These are phyloP conservation scores for Caenorhabditis latens DNA, from an alignment of 1,140 invertebrate species.

Conservation along the genomic window DNA sequence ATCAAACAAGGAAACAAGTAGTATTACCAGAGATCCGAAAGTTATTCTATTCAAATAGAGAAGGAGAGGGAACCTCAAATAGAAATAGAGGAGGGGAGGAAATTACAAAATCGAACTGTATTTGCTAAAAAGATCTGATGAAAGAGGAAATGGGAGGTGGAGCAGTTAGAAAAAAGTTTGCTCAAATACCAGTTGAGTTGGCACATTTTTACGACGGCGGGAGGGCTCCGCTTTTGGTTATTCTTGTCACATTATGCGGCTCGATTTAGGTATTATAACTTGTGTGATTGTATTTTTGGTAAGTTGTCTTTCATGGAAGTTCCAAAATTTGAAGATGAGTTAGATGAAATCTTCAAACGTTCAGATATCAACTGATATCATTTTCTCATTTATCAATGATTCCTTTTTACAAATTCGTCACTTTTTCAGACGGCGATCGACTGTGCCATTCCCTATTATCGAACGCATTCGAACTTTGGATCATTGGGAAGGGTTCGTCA, in stretches of 20 bases:
- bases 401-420: background rate
- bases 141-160: conserved; percentile 12
- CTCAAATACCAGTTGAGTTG: conserved; percentile 54
- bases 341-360: background rate
- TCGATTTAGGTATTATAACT: conserved; percentile 30
- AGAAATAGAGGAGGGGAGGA: background rate
- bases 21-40: background rate
- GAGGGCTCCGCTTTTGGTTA: conserved; percentile 12
- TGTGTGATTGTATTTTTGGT: background rate
- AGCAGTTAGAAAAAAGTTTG: conserved; percentile 55
- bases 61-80: conserved; percentile 35
- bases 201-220: conserved; percentile 2
- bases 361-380: background rate
- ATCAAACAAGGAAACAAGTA: conserved; percentile 18
- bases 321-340: too few species aligned
- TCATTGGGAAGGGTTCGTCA: conserved; percentile 42
- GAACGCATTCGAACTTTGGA: conserved; percentile 45
- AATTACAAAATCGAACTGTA: conserved; percentile 48
- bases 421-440: conserved; percentile 37
- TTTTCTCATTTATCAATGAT: background rate
- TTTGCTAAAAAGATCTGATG: conserved; percentile 49
- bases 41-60: background rate
- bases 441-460: conserved; percentile 42
- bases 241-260: conserved; percentile 42
- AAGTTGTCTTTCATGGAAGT: background rate